Percentiles rank a stretch among this genome's conserved stretches.
Evolutionary conservation across 2,797 vertebrate genomes (phyloP).

Genomic region (Leptoclinus maculatus): DNA sequence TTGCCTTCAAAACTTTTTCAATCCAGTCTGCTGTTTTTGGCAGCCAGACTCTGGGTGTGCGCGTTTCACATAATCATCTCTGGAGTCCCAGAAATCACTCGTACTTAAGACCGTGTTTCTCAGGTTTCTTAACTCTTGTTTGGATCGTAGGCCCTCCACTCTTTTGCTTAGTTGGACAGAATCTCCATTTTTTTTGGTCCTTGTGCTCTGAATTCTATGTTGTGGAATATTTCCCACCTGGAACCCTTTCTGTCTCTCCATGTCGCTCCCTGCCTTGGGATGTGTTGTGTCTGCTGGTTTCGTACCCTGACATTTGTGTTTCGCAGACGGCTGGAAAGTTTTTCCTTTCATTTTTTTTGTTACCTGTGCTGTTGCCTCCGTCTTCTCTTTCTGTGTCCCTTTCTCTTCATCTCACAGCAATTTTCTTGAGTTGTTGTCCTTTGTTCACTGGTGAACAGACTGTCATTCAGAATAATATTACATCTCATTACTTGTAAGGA

Average conservation of each 20-base stretch:
- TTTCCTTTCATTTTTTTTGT: constrained; percentile 7
- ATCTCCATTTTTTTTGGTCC: constrained; percentile 56
- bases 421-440: neutral
- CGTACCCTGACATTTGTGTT: constrained; percentile 40
- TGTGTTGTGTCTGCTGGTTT: constrained; percentile 41
- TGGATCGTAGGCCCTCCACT: constrained; percentile 23
- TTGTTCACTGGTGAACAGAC: neutral
- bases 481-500: neutral
- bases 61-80: constrained; percentile 68
- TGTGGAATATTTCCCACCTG: constrained; percentile 51
- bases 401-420: neutral
- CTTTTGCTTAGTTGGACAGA: constrained; percentile 51
- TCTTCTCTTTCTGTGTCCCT: neutral
- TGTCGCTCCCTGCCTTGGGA: constrained; percentile 33
- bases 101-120: constrained; percentile 50
- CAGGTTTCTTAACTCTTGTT: constrained; percentile 57
- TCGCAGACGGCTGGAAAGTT: constrained; percentile 43
- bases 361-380: constrained; percentile 5
- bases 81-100: constrained; percentile 66
- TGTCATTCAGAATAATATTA: neutral
- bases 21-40: constrained; percentile 70
- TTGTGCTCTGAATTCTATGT: constrained; percentile 42
- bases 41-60: constrained; percentile 35
- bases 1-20: constrained; percentile 49
- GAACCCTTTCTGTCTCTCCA: constrained; percentile 31